phyloP scores from a whole-genome alignment of 2,888 invertebrate genomes.

The Agrotis ipsilon region DNA sequence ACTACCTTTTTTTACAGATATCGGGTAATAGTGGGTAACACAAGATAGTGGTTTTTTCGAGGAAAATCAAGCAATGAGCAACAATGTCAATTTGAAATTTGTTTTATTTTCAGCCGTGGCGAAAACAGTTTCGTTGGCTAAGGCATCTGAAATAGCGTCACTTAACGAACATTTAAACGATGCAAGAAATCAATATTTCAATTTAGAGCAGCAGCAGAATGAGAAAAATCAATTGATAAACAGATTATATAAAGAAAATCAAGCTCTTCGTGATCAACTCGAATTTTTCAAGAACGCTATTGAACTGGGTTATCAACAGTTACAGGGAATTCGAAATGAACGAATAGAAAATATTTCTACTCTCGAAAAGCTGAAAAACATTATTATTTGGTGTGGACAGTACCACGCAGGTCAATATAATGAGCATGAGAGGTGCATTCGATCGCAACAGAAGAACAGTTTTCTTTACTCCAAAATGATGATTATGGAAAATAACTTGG shows the following conservation, averaged over 20 bases:
- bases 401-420: constrained; percentile 76
- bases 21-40: too few relatives aligned
- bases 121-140: constrained; percentile 73
- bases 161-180: constrained; percentile 68
- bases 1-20: too few relatives aligned
- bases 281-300: constrained; percentile 72
- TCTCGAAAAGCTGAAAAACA: constrained; percentile 73
- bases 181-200: constrained; percentile 69
- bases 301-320: constrained; percentile 74
- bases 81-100: not conserved
- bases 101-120: constrained; percentile 72
- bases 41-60: not conserved
- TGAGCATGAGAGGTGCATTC: constrained; percentile 69
- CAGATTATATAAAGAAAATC: constrained; percentile 69
- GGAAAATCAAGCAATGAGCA: not conserved
- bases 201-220: constrained; percentile 67
- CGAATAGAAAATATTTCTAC: constrained; percentile 63
- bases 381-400: constrained; percentile 76
- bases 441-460: constrained; percentile 75
- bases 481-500: constrained; percentile 74
- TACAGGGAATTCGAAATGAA: constrained; percentile 71
- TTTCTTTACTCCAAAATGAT: constrained; percentile 76
- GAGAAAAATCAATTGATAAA: constrained; percentile 64
- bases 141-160: constrained; percentile 70
- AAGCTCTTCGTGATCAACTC: constrained; percentile 68